Conservation (phyloP, 2,888 invertebrate species). For the Synanthedon myopaeformis region DNA sequence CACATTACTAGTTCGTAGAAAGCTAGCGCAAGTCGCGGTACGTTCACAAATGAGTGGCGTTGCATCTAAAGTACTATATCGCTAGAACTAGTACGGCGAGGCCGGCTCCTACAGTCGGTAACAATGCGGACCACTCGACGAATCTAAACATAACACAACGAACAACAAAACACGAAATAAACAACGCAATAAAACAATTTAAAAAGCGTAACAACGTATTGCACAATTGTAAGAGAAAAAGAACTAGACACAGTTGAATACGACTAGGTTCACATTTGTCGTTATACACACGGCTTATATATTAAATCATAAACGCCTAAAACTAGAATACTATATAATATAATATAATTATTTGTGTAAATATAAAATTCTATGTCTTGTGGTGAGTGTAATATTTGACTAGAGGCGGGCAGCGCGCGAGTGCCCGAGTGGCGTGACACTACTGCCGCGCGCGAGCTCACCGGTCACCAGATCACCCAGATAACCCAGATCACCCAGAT, state of each 20-base stretch:
- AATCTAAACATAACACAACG: conserved; percentile 14
- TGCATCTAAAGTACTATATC: not conserved
- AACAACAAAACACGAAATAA: conserved; percentile 26
- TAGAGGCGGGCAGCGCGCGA: conserved; percentile 43
- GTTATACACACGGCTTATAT: conserved; percentile 45
- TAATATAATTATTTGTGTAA: conserved; percentile 70
- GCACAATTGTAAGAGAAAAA: conserved; percentile 52
- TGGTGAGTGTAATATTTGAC: conserved; percentile 68
- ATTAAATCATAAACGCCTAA: conserved; percentile 65
- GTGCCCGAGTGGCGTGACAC: not conserved
- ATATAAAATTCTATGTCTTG: conserved; percentile 71
- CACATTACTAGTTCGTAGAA: too few relatives aligned
- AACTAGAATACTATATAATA: conserved; percentile 71
- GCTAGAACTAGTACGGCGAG: conserved; percentile 12
- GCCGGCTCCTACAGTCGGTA: conserved; percentile 25
- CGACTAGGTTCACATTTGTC: conserved; percentile 25
- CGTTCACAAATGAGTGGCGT: not conserved
- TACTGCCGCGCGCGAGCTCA: conserved; percentile 2
- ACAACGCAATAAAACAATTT: conserved; percentile 47
- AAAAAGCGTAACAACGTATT: conserved; percentile 64
- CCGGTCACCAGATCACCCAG: not conserved
- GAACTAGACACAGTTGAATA: conserved; percentile 45
- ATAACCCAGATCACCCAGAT: too few relatives aligned
- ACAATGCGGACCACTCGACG: conserved; percentile 1
- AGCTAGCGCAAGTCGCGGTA: too few relatives aligned